Conservation (phyloP, 2,113 vertebrate genomes). For the Cinclus mexicanus region DNA sequence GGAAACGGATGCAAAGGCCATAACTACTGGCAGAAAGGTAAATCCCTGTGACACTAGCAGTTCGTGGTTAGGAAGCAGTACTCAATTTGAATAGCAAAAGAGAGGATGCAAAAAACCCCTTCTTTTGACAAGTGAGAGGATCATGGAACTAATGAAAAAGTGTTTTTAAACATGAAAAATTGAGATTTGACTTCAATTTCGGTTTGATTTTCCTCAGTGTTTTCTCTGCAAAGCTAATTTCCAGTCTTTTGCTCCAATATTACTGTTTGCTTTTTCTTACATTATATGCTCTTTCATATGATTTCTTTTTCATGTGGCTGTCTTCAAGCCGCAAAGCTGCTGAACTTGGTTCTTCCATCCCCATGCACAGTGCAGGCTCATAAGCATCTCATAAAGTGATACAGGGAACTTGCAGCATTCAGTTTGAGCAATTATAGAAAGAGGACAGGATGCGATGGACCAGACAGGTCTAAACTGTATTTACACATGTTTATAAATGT, state of each 20-base stretch:
- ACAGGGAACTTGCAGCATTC: background rate
- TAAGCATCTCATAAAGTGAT: background rate
- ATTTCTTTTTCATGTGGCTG: conserved; percentile 1
- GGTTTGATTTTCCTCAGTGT: background rate
- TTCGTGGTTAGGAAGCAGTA: background rate
- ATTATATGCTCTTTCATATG: background rate
- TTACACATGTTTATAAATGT: background rate
- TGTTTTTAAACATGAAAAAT: background rate
- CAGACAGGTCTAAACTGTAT: background rate
- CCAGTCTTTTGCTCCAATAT: background rate
- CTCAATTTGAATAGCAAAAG: background rate
- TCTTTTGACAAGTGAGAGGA: background rate
- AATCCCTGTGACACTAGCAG: background rate
- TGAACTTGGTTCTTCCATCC: background rate
- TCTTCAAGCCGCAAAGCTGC: background rate
- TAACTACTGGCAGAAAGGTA: conserved; percentile 1
- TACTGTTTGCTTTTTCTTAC: background rate
- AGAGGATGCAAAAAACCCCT: background rate
- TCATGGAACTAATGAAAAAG: background rate
- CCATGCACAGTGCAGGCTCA: background rate
- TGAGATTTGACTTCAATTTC: background rate
- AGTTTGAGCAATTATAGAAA: background rate
- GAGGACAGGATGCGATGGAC: background rate
- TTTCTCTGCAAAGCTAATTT: conserved; percentile 22
- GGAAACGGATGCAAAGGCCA: background rate